Base-by-base conservation (phyloP, 2,888 invertebrate species). In the Panzeria rudis region DNA sequence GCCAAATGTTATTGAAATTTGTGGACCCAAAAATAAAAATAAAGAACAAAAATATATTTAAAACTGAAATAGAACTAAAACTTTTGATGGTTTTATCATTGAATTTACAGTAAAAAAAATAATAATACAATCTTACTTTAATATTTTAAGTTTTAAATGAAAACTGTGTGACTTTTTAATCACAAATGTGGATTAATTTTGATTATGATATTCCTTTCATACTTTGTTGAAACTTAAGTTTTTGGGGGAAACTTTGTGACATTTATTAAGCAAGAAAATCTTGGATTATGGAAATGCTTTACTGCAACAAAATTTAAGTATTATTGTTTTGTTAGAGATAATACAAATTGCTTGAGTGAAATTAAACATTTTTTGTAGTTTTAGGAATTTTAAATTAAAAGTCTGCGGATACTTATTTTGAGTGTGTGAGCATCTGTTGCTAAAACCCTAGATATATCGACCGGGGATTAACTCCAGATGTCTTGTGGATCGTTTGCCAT, bases 31-130 rank as follows among this genome's bases (percentile, higher is more conserved):
- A 32, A 25, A 59, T 25, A 66, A 32, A 38, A 38, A 47, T 61
- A 32, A 25, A 68, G 25, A 66, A 32, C 23, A 38, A 23, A 62
- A 64, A 13, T 35, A 32, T 50, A 68, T 59, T 71, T 11, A 29
- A 64, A 72, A 66, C 17, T 50, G 25, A 69, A 76, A 76, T 61
- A 62, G 44, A 83, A 73, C 61, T 69, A 68, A 84, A 79, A 79
- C 69, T 86, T 84, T 47, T 56, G 47, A 80, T 80, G 72, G 64
- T 15, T 64, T 72, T 78, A 52, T 73, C 47, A 69, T 56, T 62
- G 44, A 44, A 68, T 75, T 66, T 23, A 0, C 9, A 3, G 6
- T 15, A 68, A 32, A 8, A 50, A 47, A 47, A 66, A 1, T 11
- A 20, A 29, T 3, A 72, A 13, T 32, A 15, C 56, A 20, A n/a